Conservation (phyloP, 2,797 vertebrate genomes). For the Iguana delicatissima region DNA sequence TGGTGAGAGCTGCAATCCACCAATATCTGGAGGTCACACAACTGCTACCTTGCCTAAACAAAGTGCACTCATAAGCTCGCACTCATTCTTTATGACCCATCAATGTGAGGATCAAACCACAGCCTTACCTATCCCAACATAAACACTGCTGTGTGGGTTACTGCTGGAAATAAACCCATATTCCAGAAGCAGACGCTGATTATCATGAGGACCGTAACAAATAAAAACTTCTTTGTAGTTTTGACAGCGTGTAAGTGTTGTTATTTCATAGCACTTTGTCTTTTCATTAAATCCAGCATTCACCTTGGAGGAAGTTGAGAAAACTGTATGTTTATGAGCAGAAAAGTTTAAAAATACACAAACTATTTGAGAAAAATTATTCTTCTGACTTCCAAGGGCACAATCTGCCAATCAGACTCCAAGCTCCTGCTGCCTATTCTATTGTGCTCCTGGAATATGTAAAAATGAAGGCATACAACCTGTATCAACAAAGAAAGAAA, state of each 20-base stretch:
- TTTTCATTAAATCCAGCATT: constrained; percentile 86
- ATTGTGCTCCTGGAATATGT: neutral
- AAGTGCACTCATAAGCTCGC: no score
- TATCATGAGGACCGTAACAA: constrained; percentile 94
- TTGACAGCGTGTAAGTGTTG: constrained; percentile 74
- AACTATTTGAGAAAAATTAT: neutral
- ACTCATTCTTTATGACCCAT: neutral
- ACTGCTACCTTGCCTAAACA: no score
- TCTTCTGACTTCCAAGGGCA: neutral
- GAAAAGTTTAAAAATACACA: neutral
- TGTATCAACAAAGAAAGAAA: neutral
- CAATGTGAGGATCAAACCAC: neutral
- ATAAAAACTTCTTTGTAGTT: constrained; percentile 89
- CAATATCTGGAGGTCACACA: neutral
- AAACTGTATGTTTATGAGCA: neutral
- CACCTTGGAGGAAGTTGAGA: constrained; percentile 80
- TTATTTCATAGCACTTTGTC: constrained; percentile 88
- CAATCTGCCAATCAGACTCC: neutral
- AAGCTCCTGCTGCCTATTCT: neutral
- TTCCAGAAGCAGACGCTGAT: constrained; percentile 90
- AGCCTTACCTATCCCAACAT: constrained; percentile 85
- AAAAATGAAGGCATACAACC: neutral
- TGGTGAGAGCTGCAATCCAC: neutral
- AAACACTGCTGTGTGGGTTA: constrained; percentile 91
- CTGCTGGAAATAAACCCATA: constrained; percentile 88